Conservation (phyloP, 1,140 invertebrate species). For the Pachyrhynchus sulphureomaculatus region DNA sequence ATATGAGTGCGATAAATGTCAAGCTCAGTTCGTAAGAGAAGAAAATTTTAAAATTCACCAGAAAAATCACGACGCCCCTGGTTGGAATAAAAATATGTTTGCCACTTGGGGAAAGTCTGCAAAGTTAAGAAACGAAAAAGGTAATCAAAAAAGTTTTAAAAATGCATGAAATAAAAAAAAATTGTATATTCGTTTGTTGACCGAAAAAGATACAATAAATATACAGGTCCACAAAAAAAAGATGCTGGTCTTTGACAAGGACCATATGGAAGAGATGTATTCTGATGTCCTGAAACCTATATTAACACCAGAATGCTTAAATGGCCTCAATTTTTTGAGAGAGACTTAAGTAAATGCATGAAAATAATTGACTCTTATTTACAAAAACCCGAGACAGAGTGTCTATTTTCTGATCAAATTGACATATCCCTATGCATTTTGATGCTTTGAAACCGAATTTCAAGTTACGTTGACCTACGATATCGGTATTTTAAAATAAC, state of each 20-base stretch:
- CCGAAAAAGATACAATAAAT: not conserved
- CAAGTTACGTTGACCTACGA: too few relatives aligned
- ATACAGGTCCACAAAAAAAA: not conserved
- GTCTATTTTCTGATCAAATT: not conserved
- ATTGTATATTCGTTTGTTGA: not conserved
- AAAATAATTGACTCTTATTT: too few relatives aligned
- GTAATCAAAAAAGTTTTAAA: not conserved
- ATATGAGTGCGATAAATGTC: constrained; percentile 17
- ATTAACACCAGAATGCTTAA: too few relatives aligned
- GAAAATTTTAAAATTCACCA: constrained; percentile 20
- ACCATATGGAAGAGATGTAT: too few relatives aligned
- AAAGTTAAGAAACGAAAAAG: constrained; percentile 22
- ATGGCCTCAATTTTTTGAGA: not conserved
- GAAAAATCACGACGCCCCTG: constrained; percentile 24
- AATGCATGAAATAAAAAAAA: not conserved
- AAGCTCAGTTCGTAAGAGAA: constrained; percentile 14
- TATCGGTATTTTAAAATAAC: not conserved
- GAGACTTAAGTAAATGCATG: too few relatives aligned
- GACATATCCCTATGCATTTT: too few relatives aligned
- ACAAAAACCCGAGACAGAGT: too few relatives aligned
- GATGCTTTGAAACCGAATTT: too few relatives aligned
- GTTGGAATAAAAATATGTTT: constrained; percentile 29
- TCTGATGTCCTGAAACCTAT: too few relatives aligned
- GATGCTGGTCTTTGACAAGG: too few relatives aligned
- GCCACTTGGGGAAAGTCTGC: constrained; percentile 16